Evolutionary conservation across 2,888 invertebrate genomes (phyloP), one percentile per base, ranked within the genome.

Genomic region (Eristalis arbustorum): DNA sequence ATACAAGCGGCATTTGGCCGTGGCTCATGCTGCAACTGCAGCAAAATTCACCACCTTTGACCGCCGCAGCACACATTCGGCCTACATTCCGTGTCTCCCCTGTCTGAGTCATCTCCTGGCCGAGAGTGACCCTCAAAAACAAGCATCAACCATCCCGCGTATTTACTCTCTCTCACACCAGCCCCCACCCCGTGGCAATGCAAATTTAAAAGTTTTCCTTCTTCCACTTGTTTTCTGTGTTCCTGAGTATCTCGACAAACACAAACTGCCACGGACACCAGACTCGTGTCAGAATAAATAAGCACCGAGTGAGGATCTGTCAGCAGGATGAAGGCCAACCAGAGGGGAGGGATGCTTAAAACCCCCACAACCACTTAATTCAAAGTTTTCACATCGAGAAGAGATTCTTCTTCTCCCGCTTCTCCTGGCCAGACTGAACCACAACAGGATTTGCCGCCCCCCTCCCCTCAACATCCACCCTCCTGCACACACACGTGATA

Each of bases 361-460:
- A 84, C 73, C 76, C n/a, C 69, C 82, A 81, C 81, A 82, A 85
- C 64, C 85, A 85, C 85, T 85, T 85, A 82, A 85, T 82, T 78
- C 71, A 81, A 61, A 77, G 59, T 59, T 76, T 64, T 18, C 74
- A 68, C 56, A 74, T 67, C 59, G 22, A 67, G 23, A 64, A 66
- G 42, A 68, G 59, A 59, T 22, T 74, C 28, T 31, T 8, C 8
- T 10, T 31, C 31, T 31, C 5, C 28, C 4, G 2, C 31, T 31
- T 31, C 31, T 76, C 34, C 42, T 34, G 18, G 42, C 25, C 59
- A 49, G 37, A 49, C 62, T 25, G 79, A 84, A 84, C 84, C 68
- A 3, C 25, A 31, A 56, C 34, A 69, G 42, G 28, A 25, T 31
- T n/a, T n/a, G n/a, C n/a, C n/a, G n/a, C n/a, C n/a, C 10, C 8